Percentiles rank a stretch among this genome's conserved stretches.
These are phyloP conservation scores for Peromyscus melanophrys DNA, from an alignment of 2,797 vertebrate genomes.

Conservation along the genomic window DNA sequence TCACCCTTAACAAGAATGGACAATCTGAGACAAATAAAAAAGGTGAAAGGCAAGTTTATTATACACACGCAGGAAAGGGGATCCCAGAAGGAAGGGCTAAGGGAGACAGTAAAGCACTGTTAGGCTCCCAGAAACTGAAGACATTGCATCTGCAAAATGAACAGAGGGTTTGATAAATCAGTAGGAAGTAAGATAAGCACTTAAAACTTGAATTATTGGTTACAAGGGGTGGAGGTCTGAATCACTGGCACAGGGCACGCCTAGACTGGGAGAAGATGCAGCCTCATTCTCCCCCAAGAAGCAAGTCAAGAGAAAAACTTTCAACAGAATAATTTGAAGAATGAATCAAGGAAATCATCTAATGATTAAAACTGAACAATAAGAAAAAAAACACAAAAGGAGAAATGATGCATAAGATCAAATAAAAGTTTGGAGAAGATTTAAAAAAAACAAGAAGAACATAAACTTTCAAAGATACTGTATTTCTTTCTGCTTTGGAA, in stretches of 20 bases:
- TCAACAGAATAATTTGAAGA: not conserved
- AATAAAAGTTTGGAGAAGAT: not conserved
- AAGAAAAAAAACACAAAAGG: not conserved
- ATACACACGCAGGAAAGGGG: conserved; percentile 6
- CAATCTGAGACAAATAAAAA: not conserved
- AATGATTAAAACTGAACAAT: not conserved
- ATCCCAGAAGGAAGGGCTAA: conserved; percentile 2
- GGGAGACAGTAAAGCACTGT: not conserved
- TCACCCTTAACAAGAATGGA: not conserved
- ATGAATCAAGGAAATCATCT: not conserved
- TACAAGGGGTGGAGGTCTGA: not conserved
- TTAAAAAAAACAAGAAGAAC: not conserved
- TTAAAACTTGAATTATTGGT: conserved; percentile 24
- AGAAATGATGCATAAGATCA: not conserved
- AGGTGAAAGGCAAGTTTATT: not conserved
- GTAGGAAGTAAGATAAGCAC: not conserved
- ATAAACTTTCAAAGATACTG: not conserved
- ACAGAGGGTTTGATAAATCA: not conserved
- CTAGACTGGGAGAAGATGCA: not conserved
- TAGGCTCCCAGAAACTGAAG: not conserved
- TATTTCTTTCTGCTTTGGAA: not conserved
- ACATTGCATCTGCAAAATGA: not conserved
- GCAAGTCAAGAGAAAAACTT: not conserved
- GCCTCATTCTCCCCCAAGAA: not conserved
- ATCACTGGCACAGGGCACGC: not conserved